These are phyloP conservation scores for Nasonia longicornis DNA, from an alignment of 1,140 invertebrate genomes.

Conservation along the genomic window DNA sequence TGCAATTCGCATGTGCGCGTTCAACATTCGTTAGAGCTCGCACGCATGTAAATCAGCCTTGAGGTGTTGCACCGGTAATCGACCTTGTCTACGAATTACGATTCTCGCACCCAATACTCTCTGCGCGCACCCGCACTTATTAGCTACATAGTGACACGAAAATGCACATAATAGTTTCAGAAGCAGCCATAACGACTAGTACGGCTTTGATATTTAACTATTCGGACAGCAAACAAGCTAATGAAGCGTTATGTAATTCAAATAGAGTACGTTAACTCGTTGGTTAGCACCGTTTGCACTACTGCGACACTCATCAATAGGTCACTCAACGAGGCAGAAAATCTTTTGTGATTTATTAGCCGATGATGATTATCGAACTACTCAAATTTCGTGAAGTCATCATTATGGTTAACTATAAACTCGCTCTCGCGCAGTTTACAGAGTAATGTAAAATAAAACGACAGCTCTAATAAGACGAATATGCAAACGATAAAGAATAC, in stretches of 20 bases:
- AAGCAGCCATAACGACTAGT: no score
- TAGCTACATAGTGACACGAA: background rate
- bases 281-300: background rate
- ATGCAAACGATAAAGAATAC: background rate
- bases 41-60: conserved; percentile 53
- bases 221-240: no score
- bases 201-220: no score
- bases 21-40: background rate
- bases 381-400: no score
- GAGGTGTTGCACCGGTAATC: conserved; percentile 50
- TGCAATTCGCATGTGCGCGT: no score
- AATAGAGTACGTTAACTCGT: background rate
- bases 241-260: no score
- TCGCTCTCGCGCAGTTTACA: no score
- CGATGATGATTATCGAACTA: background rate
- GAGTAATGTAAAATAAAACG: no score
- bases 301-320: background rate
- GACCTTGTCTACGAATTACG: conserved; percentile 46
- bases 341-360: background rate
- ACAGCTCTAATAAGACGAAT: background rate
- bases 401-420: no score
- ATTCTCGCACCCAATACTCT: background rate
- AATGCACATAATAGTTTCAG: no score
- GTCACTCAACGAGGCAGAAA: background rate
- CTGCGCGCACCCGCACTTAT: background rate